Evolutionary conservation across 1,140 invertebrate species (phyloP), one percentile per base, ranked within the genome.

Genomic region (Mya arenaria): DNA sequence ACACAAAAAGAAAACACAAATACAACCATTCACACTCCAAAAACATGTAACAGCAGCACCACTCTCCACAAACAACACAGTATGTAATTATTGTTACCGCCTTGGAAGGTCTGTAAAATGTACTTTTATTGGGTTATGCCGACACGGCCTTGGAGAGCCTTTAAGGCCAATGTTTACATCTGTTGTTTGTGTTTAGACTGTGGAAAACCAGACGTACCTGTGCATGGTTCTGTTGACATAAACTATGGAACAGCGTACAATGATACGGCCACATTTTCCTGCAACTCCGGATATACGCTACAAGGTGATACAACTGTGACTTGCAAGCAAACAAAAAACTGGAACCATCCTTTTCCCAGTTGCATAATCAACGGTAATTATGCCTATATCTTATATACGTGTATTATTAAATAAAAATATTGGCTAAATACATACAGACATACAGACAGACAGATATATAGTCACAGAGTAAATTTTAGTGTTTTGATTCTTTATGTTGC

Each of bases 151-250:
- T n/a, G n/a, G n/a, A n/a, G n/a, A n/a, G n/a, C n/a, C n/a, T n/a
- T n/a, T n/a, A n/a, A n/a, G n/a, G n/a, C n/a, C n/a, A n/a, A n/a
- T n/a, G n/a, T n/a, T n/a, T n/a, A n/a, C n/a, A n/a, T n/a, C n/a
- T n/a, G n/a, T n/a, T n/a, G n/a, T n/a, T n/a, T n/a, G 28, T 55
- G n/a, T 58, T 58, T n/a, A 73, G 71, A 73, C 17, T 73, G 71
- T 58, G 71, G 71, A 4, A n/a, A 34, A 19, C 32, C 52, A 2
- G 15, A 1, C 5, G n/a, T 1, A 6, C 71, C 52, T 23, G 34
- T 34, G 4, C 44, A 73, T 73, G 71, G 71, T 23, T 32, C 44
- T 17, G 30, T 52, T 0, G 37, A 37, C n/a, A 58, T 19, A 5
- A 23, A 25, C 23, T 15, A 25, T 6, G 68, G 68, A 36, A 73